A percentile compares a stretch with the other conserved stretches of the same genome.
These are phyloP conservation scores for Thermophis baileyi DNA, from an alignment of 2,113 vertebrate species.

Conservation along the genomic window DNA sequence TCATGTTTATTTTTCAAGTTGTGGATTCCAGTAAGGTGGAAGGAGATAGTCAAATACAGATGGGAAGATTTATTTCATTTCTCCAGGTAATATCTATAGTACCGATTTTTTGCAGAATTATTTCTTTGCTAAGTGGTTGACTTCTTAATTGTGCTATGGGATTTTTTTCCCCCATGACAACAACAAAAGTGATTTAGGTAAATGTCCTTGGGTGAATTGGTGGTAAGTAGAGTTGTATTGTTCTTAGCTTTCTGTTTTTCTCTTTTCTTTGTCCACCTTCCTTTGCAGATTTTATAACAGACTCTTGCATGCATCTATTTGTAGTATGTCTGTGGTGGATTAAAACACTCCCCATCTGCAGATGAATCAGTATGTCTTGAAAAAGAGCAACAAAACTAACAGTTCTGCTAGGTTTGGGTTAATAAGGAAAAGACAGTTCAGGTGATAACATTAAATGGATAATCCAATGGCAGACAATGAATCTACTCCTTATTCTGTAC, in stretches of 20 bases:
- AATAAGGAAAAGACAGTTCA: not conserved
- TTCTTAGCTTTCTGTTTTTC: not conserved
- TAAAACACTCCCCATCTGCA: not conserved
- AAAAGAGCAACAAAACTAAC: not conserved
- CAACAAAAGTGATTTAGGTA: not conserved
- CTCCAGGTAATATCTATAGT: conserved; percentile 79
- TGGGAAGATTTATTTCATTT: conserved; percentile 98
- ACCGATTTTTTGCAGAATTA: not conserved
- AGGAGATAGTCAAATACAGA: conserved; percentile 94
- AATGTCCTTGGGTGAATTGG: not conserved
- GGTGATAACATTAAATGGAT: not conserved
- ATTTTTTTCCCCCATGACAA: not conserved
- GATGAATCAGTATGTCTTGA: not conserved
- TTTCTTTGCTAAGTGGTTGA: conserved; percentile 20
- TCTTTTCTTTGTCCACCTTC: not conserved
- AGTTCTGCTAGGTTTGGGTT: not conserved
- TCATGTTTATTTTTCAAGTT: conserved; percentile 71
- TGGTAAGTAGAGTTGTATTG: not conserved
- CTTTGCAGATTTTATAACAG: not conserved
- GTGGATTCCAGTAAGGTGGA: conserved; percentile 89
- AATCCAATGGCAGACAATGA: not conserved
- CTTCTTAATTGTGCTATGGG: conserved; percentile 4
- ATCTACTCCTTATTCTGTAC: not conserved
- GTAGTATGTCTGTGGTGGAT: not conserved
- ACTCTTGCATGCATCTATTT: not conserved